phyloP scores from a whole-genome alignment of 2,113 vertebrate species.

The Pterocles gutturalis region DNA sequence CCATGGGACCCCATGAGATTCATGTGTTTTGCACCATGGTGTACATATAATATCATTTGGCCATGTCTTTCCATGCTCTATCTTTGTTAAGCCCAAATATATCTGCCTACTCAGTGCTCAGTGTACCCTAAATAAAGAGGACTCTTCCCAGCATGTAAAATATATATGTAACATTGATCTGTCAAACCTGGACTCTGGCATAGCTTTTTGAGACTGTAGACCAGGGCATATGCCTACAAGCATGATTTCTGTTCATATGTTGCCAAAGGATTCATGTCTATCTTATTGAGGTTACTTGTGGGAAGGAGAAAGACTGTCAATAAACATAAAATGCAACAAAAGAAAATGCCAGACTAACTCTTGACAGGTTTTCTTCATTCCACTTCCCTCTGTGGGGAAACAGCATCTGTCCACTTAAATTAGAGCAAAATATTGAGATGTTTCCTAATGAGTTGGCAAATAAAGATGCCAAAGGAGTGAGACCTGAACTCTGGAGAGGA shows the following conservation, averaged over 20 bases:
- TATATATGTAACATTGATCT: not conserved
- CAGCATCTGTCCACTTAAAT: slow-evolving; percentile 43
- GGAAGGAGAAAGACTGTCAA: not conserved
- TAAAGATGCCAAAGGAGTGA: slow-evolving; percentile 42
- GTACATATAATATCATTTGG: not conserved
- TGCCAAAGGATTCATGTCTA: not conserved
- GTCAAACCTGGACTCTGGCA: not conserved
- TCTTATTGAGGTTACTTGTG: not conserved
- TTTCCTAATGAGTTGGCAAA: slow-evolving; percentile 71
- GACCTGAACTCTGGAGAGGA: slow-evolving; percentile 57
- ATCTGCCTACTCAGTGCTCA: not conserved
- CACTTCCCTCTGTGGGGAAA: slow-evolving; percentile 42
- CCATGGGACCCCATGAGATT: not conserved
- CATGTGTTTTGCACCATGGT: not conserved
- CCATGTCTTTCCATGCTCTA: not conserved
- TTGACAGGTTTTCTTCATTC: slow-evolving; percentile 44
- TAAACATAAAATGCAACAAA: slow-evolving; percentile 50
- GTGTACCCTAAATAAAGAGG: not conserved
- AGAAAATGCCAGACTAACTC: slow-evolving; percentile 35
- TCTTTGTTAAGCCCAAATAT: not conserved
- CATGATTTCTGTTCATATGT: not conserved
- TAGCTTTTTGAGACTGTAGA: not conserved
- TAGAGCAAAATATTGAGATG: slow-evolving; percentile 27
- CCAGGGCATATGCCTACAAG: not conserved
- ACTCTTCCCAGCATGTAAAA: not conserved